Base-by-base conservation (phyloP, 23 tunicate species). In the Botrylloides violaceus region DNA sequence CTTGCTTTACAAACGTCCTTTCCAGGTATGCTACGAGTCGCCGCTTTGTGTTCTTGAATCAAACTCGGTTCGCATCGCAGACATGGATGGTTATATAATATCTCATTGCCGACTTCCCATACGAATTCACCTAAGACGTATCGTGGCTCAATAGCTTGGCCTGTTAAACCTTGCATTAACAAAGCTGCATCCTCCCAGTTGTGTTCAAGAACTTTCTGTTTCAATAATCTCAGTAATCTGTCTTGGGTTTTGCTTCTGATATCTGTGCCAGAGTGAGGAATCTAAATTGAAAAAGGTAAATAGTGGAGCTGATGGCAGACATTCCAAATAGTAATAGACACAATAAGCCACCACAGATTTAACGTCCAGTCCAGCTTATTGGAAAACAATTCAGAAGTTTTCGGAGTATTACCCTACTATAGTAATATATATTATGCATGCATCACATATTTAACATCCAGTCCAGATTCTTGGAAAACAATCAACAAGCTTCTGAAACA, bases 121-220 rank as follows among this genome's bases (percentile, higher is more conserved):
- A 68, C 43, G 35, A 43, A 12, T 20, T 68, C 58, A 6, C 56
- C 43, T 18, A 22, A 21, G 4, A 32, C 26, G 9, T 26, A n/a
- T 0, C 58, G 36, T 25, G 29, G 43, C 26, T 36, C 29, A 0
- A 37, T 12, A 25, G 58, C 29, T 27, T 68, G 58, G 7, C 49
- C 21, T 24, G 74, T 1, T 4, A 68, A 1, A 32, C 74, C 74
- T 22, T 68, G 49, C 74, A 68, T 68, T 68, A 68, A 6, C 74
- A 68, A 68, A 18, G 74, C 57, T 15, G 74, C 74, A 43, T 68
- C 74, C 19, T 43, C 74, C 74, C 74, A 68, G 21, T 68, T 68
- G 47, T 68, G 74, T 35, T 68, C 58, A 0, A 68, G 27, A 4
- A 68, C 29, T 37, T 68, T 68, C 28, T 22, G 58, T 23, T 43